These are phyloP conservation scores for Micrastur ruficollis DNA, from an alignment of 2,797 vertebrate genomes.

Conservation along the genomic window DNA sequence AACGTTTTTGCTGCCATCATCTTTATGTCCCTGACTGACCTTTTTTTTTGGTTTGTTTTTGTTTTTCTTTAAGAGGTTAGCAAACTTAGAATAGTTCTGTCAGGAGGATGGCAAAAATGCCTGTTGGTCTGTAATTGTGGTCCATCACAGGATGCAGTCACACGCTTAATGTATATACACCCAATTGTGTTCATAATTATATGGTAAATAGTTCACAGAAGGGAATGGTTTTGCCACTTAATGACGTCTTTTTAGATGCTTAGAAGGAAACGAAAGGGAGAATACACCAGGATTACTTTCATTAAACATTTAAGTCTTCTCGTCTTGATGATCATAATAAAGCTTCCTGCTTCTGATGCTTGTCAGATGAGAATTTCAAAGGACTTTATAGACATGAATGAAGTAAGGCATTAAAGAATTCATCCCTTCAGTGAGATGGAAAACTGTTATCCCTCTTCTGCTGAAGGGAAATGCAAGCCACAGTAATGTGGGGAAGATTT, in stretches of 20 bases:
- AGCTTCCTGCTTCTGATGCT: neutral
- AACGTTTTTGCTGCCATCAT: neutral
- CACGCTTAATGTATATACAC: neutral
- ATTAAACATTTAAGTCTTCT: neutral
- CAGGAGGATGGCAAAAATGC: neutral
- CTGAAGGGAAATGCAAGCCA: neutral
- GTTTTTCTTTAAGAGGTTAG: neutral
- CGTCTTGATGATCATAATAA: neutral
- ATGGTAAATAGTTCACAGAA: conserved; percentile 1
- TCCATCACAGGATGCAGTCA: neutral
- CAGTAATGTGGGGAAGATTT: neutral
- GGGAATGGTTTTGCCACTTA: neutral
- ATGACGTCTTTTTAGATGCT: conserved; percentile 19
- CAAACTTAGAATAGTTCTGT: neutral
- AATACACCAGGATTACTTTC: neutral
- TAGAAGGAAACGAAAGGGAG: conserved; percentile 7
- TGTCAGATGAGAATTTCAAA: neutral
- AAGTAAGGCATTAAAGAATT: neutral
- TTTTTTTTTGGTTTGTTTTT: neutral
- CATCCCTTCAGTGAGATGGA: neutral
- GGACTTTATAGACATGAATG: neutral
- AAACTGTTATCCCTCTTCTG: neutral
- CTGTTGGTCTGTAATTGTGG: conserved; percentile 25
- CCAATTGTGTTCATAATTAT: conserved; percentile 16
- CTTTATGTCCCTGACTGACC: neutral